Evolutionary conservation across 1,140 invertebrate genomes (phyloP).

Genomic region (Popillia japonica): DNA sequence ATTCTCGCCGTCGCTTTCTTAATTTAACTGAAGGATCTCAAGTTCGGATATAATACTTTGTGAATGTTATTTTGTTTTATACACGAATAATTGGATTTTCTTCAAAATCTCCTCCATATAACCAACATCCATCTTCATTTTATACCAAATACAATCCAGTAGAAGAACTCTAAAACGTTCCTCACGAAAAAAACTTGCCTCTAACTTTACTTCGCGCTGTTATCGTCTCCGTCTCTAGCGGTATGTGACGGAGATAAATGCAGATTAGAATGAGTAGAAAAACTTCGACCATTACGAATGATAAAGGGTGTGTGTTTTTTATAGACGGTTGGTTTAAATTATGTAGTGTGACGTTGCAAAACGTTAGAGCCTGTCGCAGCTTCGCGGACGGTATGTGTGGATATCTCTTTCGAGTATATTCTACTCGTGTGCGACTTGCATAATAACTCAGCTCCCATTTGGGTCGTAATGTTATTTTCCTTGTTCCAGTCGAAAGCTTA

Average conservation of each 20-base stretch:
- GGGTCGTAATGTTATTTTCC: neutral
- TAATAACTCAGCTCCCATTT: slow-evolving; percentile 6
- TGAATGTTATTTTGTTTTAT: too few species aligned
- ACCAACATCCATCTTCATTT: too few species aligned
- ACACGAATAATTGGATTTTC: too few species aligned
- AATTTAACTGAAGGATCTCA: too few species aligned
- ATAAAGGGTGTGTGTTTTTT: neutral
- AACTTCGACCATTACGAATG: neutral
- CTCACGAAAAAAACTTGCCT: too few species aligned
- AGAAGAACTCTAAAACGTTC: too few species aligned
- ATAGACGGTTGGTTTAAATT: slow-evolving; percentile 7
- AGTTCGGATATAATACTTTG: too few species aligned
- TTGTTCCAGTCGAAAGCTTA: neutral
- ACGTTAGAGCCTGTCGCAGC: neutral
- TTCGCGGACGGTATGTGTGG: too few species aligned
- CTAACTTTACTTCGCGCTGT: too few species aligned
- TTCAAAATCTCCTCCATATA: too few species aligned
- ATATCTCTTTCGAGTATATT: neutral
- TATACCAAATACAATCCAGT: too few species aligned
- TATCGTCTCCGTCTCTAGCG: neutral
- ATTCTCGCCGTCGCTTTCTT: too few species aligned
- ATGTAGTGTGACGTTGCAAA: neutral
- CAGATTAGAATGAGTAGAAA: slow-evolving; percentile 6
- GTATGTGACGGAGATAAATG: neutral
- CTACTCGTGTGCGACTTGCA: neutral